These are phyloP conservation scores for Caenorhabditis virilis DNA, from an alignment of 2,888 invertebrate genomes.

Conservation along the genomic window DNA sequence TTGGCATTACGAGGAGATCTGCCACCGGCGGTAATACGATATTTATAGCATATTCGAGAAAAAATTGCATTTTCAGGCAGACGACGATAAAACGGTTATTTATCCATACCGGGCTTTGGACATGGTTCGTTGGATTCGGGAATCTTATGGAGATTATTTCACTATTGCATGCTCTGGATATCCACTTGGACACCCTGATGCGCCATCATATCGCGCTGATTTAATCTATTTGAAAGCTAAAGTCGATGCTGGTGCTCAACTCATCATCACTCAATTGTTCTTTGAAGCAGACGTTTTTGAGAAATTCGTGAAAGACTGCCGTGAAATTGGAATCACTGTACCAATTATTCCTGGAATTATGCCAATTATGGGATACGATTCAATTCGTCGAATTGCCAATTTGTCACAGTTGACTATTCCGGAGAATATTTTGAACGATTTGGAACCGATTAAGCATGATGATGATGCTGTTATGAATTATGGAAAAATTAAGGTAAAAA, in stretches of 20 bases:
- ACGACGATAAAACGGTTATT: conserved; percentile 7
- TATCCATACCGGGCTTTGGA: conserved; percentile 49
- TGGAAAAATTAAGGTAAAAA: conserved; percentile 68
- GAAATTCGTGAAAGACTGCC: conserved; percentile 76
- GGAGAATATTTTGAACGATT: conserved; percentile 73
- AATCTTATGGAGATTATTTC: conserved; percentile 77
- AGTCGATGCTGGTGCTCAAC: conserved; percentile 80
- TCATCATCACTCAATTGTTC: conserved; percentile 85
- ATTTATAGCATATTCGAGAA: neutral
- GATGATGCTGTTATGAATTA: conserved; percentile 75
- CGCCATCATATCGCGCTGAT: conserved; percentile 74
- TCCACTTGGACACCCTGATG: conserved; percentile 78
- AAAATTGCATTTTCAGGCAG: conserved; percentile 16
- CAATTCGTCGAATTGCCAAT: conserved; percentile 74
- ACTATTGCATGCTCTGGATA: conserved; percentile 79
- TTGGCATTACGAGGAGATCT: conserved; percentile 79
- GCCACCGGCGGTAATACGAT: conserved; percentile 29
- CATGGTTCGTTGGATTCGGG: conserved; percentile 77
- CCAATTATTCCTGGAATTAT: conserved; percentile 85
- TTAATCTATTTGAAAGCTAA: conserved; percentile 78
- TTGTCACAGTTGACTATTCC: conserved; percentile 78
- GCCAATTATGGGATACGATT: conserved; percentile 75
- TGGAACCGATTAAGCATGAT: conserved; percentile 75
- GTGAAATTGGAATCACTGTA: conserved; percentile 76
- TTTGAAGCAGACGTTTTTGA: conserved; percentile 77